These are phyloP conservation scores for Bradysia coprophila DNA, from an alignment of 1,140 invertebrate species.

Conservation along the genomic window DNA sequence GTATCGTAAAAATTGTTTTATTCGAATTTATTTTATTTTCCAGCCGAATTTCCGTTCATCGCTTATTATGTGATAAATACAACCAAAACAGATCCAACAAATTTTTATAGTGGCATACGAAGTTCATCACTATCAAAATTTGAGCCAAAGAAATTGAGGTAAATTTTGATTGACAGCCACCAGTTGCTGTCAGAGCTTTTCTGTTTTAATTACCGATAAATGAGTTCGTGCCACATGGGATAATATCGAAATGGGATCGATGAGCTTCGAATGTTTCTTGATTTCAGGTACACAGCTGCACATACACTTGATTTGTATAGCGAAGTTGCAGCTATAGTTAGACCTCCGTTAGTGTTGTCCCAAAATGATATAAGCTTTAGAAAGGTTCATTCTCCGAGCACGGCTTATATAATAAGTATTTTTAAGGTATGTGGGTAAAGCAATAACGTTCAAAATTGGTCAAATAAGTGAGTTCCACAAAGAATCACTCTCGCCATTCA, in stretches of 20 bases:
- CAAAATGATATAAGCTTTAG: conserved; percentile 48
- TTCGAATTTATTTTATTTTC: conserved; percentile 10
- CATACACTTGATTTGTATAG: conserved; percentile 73
- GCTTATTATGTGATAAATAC: conserved; percentile 78
- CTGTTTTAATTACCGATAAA: neutral
- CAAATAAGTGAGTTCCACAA: no score
- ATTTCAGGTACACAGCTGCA: conserved; percentile 48
- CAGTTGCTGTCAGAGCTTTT: no score
- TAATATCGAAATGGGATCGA: no score
- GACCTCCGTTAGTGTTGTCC: conserved; percentile 46
- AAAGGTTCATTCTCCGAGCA: conserved; percentile 53
- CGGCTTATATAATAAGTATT: conserved; percentile 80
- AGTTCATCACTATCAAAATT: conserved; percentile 63
- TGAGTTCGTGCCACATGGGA: no score
- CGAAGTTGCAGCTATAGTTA: conserved; percentile 75
- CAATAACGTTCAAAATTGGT: no score
- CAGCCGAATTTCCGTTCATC: conserved; percentile 81
- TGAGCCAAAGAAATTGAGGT: conserved; percentile 41
- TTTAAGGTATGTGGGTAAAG: conserved; percentile 55
- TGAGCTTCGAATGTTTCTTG: neutral
- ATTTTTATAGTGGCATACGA: conserved; percentile 67
- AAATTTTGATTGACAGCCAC: conserved; percentile 5
- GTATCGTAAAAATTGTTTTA: neutral
- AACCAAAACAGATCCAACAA: conserved; percentile 58
- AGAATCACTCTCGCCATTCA: no score